These are phyloP conservation scores for Drosophila nebulosa DNA, from an alignment of 1,140 invertebrate genomes.

Conservation along the genomic window DNA sequence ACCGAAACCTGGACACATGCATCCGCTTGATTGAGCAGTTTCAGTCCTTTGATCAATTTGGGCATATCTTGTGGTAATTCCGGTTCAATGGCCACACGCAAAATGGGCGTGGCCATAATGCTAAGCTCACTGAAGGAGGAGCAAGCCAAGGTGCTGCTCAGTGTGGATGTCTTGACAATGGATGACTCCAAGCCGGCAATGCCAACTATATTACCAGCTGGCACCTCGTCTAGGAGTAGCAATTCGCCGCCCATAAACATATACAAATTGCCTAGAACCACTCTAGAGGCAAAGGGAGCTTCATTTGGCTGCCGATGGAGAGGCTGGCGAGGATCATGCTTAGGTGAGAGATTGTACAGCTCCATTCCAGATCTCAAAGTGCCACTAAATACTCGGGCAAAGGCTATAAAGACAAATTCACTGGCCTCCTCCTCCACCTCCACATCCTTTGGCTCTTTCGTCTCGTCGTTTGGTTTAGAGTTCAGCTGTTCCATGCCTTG, in stretches of 20 bases:
- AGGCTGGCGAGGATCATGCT: constrained; percentile 89
- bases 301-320: constrained; percentile 48
- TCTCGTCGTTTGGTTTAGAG: constrained; percentile 40
- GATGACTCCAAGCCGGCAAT: constrained; percentile 94
- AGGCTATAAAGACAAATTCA: constrained; percentile 92
- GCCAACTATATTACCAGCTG: constrained; percentile 94
- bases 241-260: constrained; percentile 97
- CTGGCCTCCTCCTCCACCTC: constrained; percentile 59
- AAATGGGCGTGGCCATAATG: constrained; percentile 91
- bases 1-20: constrained; percentile 94
- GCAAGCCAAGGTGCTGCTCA: constrained; percentile 92
- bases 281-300: constrained; percentile 83
- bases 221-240: constrained; percentile 88
- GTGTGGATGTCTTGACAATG: constrained; percentile 94
- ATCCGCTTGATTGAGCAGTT: constrained; percentile 86
- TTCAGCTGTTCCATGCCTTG: constrained; percentile 80
- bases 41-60: constrained; percentile 88
- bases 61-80: constrained; percentile 90
- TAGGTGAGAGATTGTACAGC: constrained; percentile 93
- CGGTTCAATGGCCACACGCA: constrained; percentile 97
- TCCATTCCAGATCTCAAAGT: constrained; percentile 89
- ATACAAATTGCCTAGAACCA: constrained; percentile 88
- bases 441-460: too few relatives aligned
- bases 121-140: constrained; percentile 94
- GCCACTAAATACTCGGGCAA: constrained; percentile 97